Base-by-base conservation (phyloP, 2,797 vertebrate species). In the Enteromius radiatus region DNA sequence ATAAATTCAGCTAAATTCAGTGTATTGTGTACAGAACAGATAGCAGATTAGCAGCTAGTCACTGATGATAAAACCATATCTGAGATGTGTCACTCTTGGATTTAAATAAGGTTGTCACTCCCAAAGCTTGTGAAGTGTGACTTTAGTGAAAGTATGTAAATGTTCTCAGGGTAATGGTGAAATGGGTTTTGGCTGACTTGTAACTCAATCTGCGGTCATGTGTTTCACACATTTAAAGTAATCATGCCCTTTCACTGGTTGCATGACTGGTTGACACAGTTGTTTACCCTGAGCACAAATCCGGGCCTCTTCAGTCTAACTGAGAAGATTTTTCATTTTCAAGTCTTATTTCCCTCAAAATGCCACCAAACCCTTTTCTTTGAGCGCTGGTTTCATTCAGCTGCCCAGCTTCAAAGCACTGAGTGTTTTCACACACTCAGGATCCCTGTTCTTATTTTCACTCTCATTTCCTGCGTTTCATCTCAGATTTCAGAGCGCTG, bases 381-480 rank as follows among this genome's bases (percentile, higher is more conserved):
- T 54, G 54, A 75, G 33, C 5, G n/a, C 31, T 84, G 81, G 64
- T 11, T 75, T 82, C 49, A 70, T 76, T 77, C 64, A 68, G 28
- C 6, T 0, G 17, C 38, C n/a, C 31, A 33, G 17, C 19, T 75
- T 69, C 23, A 85, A 84, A 68, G 38, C 47, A 33, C 38, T 73
- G 23, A 76, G 59, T 49, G 79, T 81, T 79, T 85, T 84, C 75
- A 70, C 68, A 45, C 67, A 65, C 59, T 61, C 28, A 41, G 68
- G 65, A 79, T 75, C 56, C 2, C 5, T 31, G 63, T 45, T 45
- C 19, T 82, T 76, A 9, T 33, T 79, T 75, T 73, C 67, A 26
- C 12, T 77, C 61, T 23, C 28, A 23, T 68, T 78, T 82, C 41
- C 47, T 12, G 19, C 5, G 7, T 43, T 26, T 47, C 14, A n/a